Base-by-base conservation (phyloP, 92 coral and sea anemone genomes). In the Phenganax stokvisi region DNA sequence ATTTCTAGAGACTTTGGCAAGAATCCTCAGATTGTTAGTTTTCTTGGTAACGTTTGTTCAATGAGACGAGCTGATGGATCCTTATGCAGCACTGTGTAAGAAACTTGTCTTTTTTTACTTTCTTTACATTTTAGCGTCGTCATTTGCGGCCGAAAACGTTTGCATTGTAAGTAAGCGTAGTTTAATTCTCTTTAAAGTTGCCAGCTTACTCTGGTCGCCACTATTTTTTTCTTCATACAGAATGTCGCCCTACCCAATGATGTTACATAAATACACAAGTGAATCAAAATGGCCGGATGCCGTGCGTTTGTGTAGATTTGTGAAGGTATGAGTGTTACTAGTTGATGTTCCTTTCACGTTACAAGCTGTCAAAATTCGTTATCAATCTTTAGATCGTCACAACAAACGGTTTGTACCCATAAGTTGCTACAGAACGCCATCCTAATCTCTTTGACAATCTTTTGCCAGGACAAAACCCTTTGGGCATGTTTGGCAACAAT, bases 401-500 rank as follows among this genome's bases (percentile, higher is more conserved):
- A 5, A 37, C 47, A 1, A 37, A 37, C 5, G 5, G 47, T 37
- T 37, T 37, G 47, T 37, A 37, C 47, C 3, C 47, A 1, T 37
- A 37, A 37, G 2, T 37, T 37, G 2, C 47, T 37, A 37, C 47
- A 37, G 47, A 37, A 37, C 47, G 47, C 47, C 5, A 37, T 1
- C 47, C 47, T 74, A 10, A 54, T 74, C 29, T 53, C 20, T 56
- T 56, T 60, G 30, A 59, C 51, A 3, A 62, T 51, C 56, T 20
- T 78, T 9, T 59, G 12, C 15, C 80, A 94, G 98, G 98, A 94
- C 69, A 87, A 88, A 25, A 92, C 91, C 11, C 81, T 94, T 64
- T 94, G 98, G 98, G 98, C 98, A 3, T 94, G 96, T 75, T 84
- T 94, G 67, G 98, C 98, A 56, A 94, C 98, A 15, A 94, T 94